A percentile compares a stretch with the other conserved stretches of the same genome.
These are phyloP conservation scores for Hirtodrosophila confusa DNA, from an alignment of 2,888 invertebrate species.

Conservation along the genomic window DNA sequence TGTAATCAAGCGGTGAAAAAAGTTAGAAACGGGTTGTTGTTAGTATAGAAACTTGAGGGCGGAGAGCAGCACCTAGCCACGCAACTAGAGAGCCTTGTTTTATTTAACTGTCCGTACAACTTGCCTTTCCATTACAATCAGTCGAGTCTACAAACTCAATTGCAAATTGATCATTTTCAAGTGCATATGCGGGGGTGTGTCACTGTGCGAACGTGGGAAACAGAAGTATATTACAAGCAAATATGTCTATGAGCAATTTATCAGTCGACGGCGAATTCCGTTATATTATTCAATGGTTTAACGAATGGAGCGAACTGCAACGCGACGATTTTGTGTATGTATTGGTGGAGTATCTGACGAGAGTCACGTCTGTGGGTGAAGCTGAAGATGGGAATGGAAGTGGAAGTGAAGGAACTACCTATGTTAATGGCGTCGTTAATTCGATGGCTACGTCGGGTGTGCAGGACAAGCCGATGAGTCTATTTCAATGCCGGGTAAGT, in stretches of 20 bases:
- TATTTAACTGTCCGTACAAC: conserved; percentile 8
- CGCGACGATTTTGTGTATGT: conserved; percentile 92
- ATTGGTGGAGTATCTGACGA: conserved; percentile 86
- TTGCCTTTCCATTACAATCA: conserved; percentile 10
- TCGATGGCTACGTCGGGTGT: conserved; percentile 88
- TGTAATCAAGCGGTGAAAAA: conserved; percentile 50
- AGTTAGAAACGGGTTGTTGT: conserved; percentile 65
- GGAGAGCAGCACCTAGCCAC: conserved; percentile 21
- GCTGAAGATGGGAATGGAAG: conserved; percentile 31
- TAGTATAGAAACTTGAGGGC: conserved; percentile 61
- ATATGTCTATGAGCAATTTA: conserved; percentile 86
- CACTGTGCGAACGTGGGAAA: conserved; percentile 34
- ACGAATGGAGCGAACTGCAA: conserved; percentile 95
- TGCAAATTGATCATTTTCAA: conserved; percentile 23
- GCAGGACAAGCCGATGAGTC: conserved; percentile 90
- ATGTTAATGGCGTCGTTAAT: conserved; percentile 90
- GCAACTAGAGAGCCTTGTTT: conserved; percentile 16
- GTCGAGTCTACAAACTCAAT: background rate
- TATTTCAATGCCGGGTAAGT: conserved; percentile 92
- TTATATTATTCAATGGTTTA: conserved; percentile 94
- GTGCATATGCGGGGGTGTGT: conserved; percentile 48
- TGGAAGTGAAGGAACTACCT: conserved; percentile 85
- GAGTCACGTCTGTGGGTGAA: conserved; percentile 80
- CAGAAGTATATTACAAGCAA: conserved; percentile 26
- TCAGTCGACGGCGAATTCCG: conserved; percentile 90